Evolutionary conservation across 2,113 vertebrate genomes (phyloP).

Genomic region (Cettia cetti): DNA sequence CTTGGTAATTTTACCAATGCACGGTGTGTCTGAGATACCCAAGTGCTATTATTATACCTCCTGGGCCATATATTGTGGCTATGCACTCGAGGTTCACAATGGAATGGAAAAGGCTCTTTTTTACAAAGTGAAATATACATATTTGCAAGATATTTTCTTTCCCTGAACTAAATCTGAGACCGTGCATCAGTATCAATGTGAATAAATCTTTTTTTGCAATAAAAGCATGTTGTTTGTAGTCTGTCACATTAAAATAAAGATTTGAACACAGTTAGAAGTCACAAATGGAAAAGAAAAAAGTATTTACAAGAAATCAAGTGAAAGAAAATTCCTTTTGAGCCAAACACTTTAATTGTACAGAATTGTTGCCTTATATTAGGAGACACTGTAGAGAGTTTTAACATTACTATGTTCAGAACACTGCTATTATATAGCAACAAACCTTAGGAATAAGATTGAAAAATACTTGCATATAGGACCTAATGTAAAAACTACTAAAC

Average conservation of each 20-base stretch:
- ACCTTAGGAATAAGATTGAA: background rate
- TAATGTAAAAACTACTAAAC: background rate
- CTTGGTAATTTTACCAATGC: background rate
- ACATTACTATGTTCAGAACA: background rate
- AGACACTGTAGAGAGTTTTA: background rate
- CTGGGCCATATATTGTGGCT: background rate
- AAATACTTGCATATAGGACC: background rate
- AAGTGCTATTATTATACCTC: background rate
- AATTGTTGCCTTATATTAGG: background rate
- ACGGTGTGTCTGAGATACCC: background rate
- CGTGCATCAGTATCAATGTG: background rate
- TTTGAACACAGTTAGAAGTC: background rate
- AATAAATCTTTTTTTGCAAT: constrained; percentile 20
- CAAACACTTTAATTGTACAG: background rate
- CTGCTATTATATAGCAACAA: background rate
- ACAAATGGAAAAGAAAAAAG: constrained; percentile 17
- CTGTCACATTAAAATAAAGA: constrained; percentile 34
- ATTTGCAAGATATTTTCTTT: constrained; percentile 14
- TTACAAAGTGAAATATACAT: background rate
- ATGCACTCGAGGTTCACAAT: background rate
- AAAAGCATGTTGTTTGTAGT: constrained; percentile 17
- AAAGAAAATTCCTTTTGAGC: background rate
- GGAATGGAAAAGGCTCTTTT: background rate
- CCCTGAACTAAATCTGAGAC: constrained; percentile 34
- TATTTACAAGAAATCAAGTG: constrained; percentile 32